Conservation (phyloP, 2,888 invertebrate species). For the Tinea pellionella region DNA sequence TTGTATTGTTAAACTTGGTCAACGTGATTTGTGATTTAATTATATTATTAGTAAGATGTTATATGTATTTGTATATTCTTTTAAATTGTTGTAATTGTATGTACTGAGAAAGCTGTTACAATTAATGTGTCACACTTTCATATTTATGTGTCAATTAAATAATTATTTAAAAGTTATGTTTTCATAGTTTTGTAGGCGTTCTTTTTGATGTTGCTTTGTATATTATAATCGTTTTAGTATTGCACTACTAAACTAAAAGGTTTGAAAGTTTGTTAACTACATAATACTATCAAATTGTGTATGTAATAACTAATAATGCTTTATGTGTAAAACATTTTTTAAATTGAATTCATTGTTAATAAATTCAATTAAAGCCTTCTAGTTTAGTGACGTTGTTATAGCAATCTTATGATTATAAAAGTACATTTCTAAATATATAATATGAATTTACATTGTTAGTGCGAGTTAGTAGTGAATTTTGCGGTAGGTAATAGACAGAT, state of each 20-base stretch:
- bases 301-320: too few relatives aligned
- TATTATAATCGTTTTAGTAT: too few relatives aligned
- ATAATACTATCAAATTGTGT: too few relatives aligned
- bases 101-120: not conserved
- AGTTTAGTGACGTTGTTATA: too few relatives aligned
- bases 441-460: not conserved
- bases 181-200: too few relatives aligned
- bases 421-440: not conserved
- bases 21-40: not conserved
- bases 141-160: not conserved
- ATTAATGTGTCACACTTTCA: not conserved
- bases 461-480: not conserved
- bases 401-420: not conserved
- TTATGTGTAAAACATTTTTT: too few relatives aligned
- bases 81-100: not conserved
- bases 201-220: too few relatives aligned
- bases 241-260: too few relatives aligned
- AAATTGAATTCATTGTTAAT: too few relatives aligned
- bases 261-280: too few relatives aligned
- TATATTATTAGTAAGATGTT: not conserved
- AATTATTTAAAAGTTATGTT: not conserved
- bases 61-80: not conserved
- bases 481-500: not conserved
- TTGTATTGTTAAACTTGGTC: constrained; percentile 4
- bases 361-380: too few relatives aligned